Evolutionary conservation across 2,888 invertebrate species (phyloP).

Genomic region (Melinaea menophilus): DNA sequence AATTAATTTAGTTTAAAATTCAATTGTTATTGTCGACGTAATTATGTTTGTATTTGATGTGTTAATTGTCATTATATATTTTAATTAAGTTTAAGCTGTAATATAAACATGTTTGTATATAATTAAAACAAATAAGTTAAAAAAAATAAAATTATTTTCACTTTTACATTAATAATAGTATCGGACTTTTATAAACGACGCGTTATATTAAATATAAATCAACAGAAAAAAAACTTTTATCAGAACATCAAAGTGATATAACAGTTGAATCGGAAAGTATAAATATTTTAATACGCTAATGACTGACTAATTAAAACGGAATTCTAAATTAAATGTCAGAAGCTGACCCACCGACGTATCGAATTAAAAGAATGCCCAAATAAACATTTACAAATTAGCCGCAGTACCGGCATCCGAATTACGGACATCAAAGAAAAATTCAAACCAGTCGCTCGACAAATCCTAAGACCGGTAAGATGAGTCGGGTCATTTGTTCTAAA

Average conservation of each 20-base stretch:
- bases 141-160: too few relatives aligned
- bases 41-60: conserved; percentile 1
- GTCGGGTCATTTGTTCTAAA: conserved; percentile 45
- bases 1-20: not conserved
- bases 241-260: conserved; percentile 11
- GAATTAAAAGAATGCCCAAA: conserved; percentile 29
- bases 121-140: too few relatives aligned
- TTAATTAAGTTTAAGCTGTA: not conserved
- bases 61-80: not conserved
- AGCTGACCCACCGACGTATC: conserved; percentile 25
- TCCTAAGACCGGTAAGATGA: conserved; percentile 29
- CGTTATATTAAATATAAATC: not conserved
- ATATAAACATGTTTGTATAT: too few relatives aligned
- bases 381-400: conserved; percentile 32
- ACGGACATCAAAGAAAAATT: conserved; percentile 26
- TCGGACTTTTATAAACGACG: not conserved
- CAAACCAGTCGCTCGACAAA: conserved; percentile 33
- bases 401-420: conserved; percentile 23
- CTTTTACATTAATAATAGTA: not conserved
- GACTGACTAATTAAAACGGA: conserved; percentile 23
- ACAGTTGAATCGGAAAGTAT: not conserved
- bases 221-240: not conserved
- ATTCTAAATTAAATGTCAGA: conserved; percentile 16
- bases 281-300: conserved; percentile 8
- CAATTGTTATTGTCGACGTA: not conserved